Base-by-base conservation (phyloP, 1,140 invertebrate species). In the Aphaenogaster ashmeadi region DNA sequence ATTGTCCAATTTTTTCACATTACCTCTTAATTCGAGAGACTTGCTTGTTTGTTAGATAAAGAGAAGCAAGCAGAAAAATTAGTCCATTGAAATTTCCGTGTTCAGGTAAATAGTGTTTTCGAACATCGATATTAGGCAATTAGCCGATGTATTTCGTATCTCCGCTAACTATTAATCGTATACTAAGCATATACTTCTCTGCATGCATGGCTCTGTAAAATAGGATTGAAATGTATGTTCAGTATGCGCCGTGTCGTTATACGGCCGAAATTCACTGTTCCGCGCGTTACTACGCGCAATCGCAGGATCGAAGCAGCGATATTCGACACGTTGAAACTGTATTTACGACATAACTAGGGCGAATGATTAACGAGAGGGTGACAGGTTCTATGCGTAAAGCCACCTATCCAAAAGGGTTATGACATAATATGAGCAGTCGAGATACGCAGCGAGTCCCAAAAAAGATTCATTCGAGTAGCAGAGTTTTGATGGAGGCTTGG, bases 111-210 rank as follows among this genome's bases (percentile, higher is more conserved):
- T 18, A 27, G 36, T 13, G 44, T 38, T 75, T n/a, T 58, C n/a
- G 52, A 36, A 41, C 9, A 60, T 60, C 74, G 15, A 33, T 47
- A 27, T 21, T 18, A 21, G 41, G 38, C 33, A 56, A 72, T 21
- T 33, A 15, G 11, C 69, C 75, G 77, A 81, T 58, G 11, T 69
- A 83, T 58, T 89, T 90, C 89, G 89, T 90, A 89, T 90, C 89
- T 90, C 89, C 77, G 72, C 64, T 67, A 54, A 33, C 64, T 88
- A 74, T 64, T 58, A 80, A 80, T 80, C 62, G 13, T 56, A 58
- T 41, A 75, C 72, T 58, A 75, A 81, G 58, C 60, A 87, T 78
- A 87, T 81, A 78, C 62, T 71, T 89, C 69, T 60, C 78, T 27
- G 83, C 89, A 90, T 90, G 89, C 89, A 90, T 75, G 54, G 50